Base-by-base conservation (phyloP, 2,888 invertebrate species). In the Papilio gigon region DNA sequence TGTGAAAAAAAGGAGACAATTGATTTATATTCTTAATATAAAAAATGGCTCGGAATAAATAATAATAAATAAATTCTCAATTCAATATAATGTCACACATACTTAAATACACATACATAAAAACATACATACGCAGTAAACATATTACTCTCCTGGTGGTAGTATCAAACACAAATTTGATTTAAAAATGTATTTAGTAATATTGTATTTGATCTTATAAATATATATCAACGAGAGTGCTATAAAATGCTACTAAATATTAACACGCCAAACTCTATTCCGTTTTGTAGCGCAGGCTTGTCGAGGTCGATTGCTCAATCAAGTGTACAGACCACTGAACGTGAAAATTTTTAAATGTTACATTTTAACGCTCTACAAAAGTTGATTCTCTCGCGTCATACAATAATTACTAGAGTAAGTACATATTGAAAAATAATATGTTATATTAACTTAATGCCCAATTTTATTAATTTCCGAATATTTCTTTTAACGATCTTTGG, bases 301-400 rank as follows among this genome's bases (percentile, higher is more conserved):
- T 65, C 70, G 76, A 80, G 80, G 78, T 71, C 66, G 58, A 71
- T 78, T 78, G 72, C 76, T 70, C 70, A 79, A 79, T 74, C 65
- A 68, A 66, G 71, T 72, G 22, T 27, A 47, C 27, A 35, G 47
- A 44, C 63, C 68, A 63, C 14, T 33, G 40, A 42, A 37, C 53
- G 47, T 25, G 44, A 63, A 63, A 63, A 58, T 63, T 47, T 58
- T 35, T 58, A 56, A 63, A 58, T 42, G 47, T 37, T 42, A 50
- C 50, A 67, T 53, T 61, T 61, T 67, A 60, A 42, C 12, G 59
- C 37, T 25, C 25, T 14, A 42, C 56, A 40, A 65, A 65, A 56
- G 14, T 12, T 56, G 25, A n/a, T n/a, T n/a, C 14, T 22, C 17
- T 25, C 30, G 20, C 6, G 17, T 56, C 40, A 40, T 27, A 53